Evolutionary conservation across 2,113 vertebrate species (phyloP).

Genomic region (Rana temporaria): DNA sequence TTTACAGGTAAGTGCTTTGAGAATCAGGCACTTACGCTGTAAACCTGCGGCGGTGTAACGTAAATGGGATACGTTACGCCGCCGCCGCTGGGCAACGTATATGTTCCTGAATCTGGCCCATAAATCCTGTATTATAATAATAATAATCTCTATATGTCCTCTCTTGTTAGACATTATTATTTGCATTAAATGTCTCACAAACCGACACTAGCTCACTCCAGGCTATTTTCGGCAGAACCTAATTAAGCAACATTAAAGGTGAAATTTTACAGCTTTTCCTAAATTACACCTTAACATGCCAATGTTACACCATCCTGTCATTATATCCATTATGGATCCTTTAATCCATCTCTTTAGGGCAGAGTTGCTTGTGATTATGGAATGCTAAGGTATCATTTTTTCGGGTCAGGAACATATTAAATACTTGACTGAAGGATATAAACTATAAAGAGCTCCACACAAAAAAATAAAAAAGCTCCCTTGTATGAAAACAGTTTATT

Average conservation of each 20-base stretch:
- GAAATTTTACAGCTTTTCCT: slow-evolving; percentile 13
- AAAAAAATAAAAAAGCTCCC: no score
- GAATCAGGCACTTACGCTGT: no score
- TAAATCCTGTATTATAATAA: no score
- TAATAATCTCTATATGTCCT: no score
- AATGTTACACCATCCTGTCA: background rate
- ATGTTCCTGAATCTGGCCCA: no score
- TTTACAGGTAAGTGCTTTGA: no score
- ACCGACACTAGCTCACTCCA: background rate
- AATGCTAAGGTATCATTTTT: background rate
- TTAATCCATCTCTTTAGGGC: slow-evolving; percentile 16
- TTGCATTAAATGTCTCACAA: background rate
- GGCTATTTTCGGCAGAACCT: background rate
- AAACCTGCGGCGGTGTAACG: no score
- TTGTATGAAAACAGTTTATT: no score
- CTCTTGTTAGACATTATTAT: background rate
- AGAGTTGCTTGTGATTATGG: background rate
- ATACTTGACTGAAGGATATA: background rate
- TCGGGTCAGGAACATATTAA: background rate
- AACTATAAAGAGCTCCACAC: no score
- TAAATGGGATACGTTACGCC: no score
- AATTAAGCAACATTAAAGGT: background rate
- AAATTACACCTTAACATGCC: background rate
- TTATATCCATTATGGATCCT: slow-evolving; percentile 16
- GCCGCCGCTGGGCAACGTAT: no score